Base-by-base conservation (phyloP, 2,797 vertebrate species). In the Sciaenops ocellatus region DNA sequence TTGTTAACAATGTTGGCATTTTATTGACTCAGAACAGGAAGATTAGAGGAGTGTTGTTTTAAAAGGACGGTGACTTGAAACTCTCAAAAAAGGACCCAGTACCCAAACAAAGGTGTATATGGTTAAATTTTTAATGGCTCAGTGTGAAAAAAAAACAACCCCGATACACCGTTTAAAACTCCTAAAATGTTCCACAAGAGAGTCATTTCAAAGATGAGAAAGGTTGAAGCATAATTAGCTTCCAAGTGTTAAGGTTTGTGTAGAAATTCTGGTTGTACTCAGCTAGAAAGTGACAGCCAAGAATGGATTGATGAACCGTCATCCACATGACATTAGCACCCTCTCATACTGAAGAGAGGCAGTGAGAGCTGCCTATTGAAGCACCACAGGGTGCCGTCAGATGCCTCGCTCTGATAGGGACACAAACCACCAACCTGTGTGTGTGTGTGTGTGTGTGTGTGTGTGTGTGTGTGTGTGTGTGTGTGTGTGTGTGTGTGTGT, bases 381-480 rank as follows among this genome's bases (percentile, higher is more conserved):
- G 82, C 69, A 52, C 80, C 77, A 3, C 73, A n/a, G 88, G 89
- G 80, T 80, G 62, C 86, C 72, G 57, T 89, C 86, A 87, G 69
- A 83, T 46, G 74, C 59, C 46, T 73, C 47, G 28, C 82, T 81
- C 73, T 73, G 80, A 88, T 82, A 77, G 57, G 82, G 50, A 55
- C 73, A 48, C 82, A 76, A 72, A 78, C 80, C 78, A 84, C 85
- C 76, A 82, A 89, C 86, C 87, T 90, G 83, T 67, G 57, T 80
- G 82, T 79, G 70, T 73, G 80, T 84, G 79, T 80, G 72, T 75
- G 80, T 76, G 77, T 78, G 66, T 80, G 76, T 65, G 54, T 56
- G 78, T 55, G 69, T 44, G 44, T 46, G 68, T 59, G 56, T 47
- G 78, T 10, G n/a, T n/a, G n/a, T n/a, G n/a, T n/a, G n/a, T n/a